phyloP scores from a whole-genome alignment of 2,888 invertebrate species.

The Ormyrus nitidulus region DNA sequence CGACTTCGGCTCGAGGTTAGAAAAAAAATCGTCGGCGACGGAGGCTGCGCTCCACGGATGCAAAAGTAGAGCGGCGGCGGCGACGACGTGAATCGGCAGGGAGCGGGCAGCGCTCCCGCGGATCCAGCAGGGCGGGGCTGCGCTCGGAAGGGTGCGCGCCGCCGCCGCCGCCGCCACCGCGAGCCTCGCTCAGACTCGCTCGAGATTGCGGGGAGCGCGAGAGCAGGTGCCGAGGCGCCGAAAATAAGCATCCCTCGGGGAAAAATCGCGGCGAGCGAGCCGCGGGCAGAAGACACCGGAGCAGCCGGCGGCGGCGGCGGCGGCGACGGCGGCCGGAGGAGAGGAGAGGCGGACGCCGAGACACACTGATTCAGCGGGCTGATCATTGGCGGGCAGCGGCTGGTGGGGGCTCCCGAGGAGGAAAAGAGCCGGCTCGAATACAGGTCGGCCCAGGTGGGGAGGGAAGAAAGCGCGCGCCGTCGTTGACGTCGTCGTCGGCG shows the following conservation, averaged over 20 bases:
- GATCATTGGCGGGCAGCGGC: constrained; percentile 73
- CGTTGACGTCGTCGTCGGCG: constrained; percentile 66
- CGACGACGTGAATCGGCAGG: constrained; percentile 28
- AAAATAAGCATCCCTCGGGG: no score
- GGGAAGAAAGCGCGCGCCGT: constrained; percentile 51
- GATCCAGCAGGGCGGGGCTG: constrained; percentile 71
- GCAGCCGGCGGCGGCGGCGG: constrained; percentile 11
- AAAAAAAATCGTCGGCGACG: no score
- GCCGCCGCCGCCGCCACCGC: constrained; percentile 32
- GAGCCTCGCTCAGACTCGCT: not conserved
- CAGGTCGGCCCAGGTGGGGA: constrained; percentile 59
- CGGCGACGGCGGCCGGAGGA: constrained; percentile 12
- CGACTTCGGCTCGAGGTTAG: no score
- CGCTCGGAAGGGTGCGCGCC: constrained; percentile 72
- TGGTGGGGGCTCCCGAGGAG: constrained; percentile 34
- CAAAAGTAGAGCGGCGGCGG: not conserved
- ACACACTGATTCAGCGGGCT: constrained; percentile 69
- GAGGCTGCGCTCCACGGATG: no score
- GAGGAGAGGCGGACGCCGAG: constrained; percentile 58
- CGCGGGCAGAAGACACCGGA: constrained; percentile 55
- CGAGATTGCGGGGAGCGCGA: no score
- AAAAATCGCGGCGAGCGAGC: not conserved
- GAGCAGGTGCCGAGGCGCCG: no score
- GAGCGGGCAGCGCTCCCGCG: constrained; percentile 26
- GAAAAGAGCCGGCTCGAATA: constrained; percentile 54